Base-by-base conservation (phyloP, 2,797 vertebrate genomes). In the Crocodylus rhombifer region DNA sequence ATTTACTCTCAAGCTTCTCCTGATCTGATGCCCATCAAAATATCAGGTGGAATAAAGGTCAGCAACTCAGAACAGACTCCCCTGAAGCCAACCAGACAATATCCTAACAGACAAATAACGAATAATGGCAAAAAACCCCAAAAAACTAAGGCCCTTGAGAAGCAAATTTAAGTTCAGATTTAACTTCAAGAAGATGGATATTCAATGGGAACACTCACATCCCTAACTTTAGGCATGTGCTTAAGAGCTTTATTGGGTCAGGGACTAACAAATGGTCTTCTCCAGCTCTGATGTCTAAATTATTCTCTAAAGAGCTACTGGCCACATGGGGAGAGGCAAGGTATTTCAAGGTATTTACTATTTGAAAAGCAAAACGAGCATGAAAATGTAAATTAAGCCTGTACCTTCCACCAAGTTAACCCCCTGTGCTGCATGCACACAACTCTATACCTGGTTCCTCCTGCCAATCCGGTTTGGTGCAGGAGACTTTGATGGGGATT, bases 381-480 rank as follows among this genome's bases (percentile, higher is more conserved):
- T 82, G 57, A 26, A 78, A 80, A 84, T 11, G 2, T 79, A 67
- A 73, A 80, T 33, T 21, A 21, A 15, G 36, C n/a, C 55, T 82
- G 42, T 4, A 20, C 21, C 7, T 92, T 23, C 26, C 77, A 89
- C 4, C 4, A 28, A 79, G n/a, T 84, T 78, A 10, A 64, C 9
- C 62, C 57, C 36, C 23, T 28, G 0, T 13, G 8, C 16, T 62
- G 64, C 33, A 75, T 51, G 17, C 8, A 60, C 60, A 56, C 65
- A 15, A 6, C n/a, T 82, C 92, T 91, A 17, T 97, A 99, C 99
- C 98, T 99, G 98, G 96, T 97, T 99, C 93, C 98, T 98, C 92
- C 99, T 98, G 91, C 98, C 98, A 91, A 98, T 98, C 76, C 99
- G 98, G 95, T 98, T 97, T 57, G 97, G 97, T 89, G 98, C 98